Evolutionary conservation across 1,140 invertebrate species (phyloP).

Genomic region (Amphibalanus amphitrite): DNA sequence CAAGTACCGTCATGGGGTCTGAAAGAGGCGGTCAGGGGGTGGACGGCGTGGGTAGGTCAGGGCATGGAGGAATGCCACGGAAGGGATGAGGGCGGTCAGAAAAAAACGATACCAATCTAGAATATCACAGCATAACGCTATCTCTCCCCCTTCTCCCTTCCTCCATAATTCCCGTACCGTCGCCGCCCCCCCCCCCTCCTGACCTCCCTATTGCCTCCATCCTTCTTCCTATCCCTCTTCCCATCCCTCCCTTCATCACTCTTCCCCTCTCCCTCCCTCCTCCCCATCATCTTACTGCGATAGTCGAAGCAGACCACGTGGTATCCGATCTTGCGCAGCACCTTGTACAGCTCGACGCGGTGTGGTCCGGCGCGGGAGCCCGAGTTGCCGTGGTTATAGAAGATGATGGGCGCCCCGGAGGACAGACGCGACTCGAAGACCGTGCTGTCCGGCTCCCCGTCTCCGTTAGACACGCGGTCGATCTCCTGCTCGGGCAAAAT

Average conservation of each 20-base stretch:
- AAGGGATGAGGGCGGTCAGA: too few relatives aligned
- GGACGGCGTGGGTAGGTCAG: too few relatives aligned
- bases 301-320: constrained; percentile 86
- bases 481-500: background rate
- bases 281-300: constrained; percentile 39
- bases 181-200: background rate
- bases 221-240: background rate
- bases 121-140: too few relatives aligned
- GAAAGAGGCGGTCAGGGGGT: too few relatives aligned
- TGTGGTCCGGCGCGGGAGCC: constrained; percentile 60
- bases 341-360: constrained; percentile 62
- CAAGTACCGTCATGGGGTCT: too few relatives aligned
- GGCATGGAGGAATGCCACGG: too few relatives aligned
- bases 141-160: too few relatives aligned
- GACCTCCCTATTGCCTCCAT: too few relatives aligned
- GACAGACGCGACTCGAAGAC: constrained; percentile 11
- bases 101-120: too few relatives aligned
- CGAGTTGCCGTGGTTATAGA: constrained; percentile 81
- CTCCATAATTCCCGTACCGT: background rate
- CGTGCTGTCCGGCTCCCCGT: background rate
- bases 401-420: constrained; percentile 39
- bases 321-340: constrained; percentile 56
- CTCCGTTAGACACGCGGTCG: background rate
- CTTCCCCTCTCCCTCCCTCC: too few relatives aligned
- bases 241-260: background rate